Evolutionary conservation across 2,797 vertebrate species (phyloP).

Genomic region (Paramormyrops hopkinsi): DNA sequence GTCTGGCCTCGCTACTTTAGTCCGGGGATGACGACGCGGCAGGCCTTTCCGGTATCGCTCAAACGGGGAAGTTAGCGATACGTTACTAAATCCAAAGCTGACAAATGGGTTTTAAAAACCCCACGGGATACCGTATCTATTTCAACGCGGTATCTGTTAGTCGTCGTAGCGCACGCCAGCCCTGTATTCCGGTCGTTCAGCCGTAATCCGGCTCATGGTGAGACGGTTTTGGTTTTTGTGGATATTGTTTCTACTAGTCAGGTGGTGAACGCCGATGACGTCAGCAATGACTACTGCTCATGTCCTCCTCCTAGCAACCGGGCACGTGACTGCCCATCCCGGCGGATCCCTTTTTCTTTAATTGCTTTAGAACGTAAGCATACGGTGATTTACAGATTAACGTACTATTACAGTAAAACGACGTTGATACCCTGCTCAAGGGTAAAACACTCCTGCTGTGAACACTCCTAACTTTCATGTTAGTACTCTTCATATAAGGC

Average conservation of each 20-base stretch:
- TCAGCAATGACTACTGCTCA: conserved; percentile 29
- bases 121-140: background rate
- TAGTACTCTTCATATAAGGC: background rate
- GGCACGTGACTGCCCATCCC: conserved; percentile 14
- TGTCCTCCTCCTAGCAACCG: conserved; percentile 31
- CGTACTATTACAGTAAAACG: background rate
- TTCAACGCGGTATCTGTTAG: conserved; percentile 15
- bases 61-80: conserved; percentile 19
- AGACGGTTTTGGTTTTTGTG: background rate
- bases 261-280: conserved; percentile 24
- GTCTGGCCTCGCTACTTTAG: conserved; percentile 11
- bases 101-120: conserved; percentile 19
- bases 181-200: conserved; percentile 26
- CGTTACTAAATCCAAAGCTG: conserved; percentile 2
- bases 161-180: conserved; percentile 7
- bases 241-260: conserved; percentile 23
- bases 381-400: background rate
- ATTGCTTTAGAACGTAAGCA: too few species aligned
- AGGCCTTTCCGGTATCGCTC: conserved; percentile 25
- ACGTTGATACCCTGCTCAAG: background rate
- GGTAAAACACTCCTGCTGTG: background rate
- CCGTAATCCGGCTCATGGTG: conserved; percentile 2
- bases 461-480: background rate
- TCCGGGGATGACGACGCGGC: conserved; percentile 19
- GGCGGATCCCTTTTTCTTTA: background rate